Evolutionary conservation across 1,140 invertebrate species (phyloP).

Genomic region (Drosophila sturtevanti): DNA sequence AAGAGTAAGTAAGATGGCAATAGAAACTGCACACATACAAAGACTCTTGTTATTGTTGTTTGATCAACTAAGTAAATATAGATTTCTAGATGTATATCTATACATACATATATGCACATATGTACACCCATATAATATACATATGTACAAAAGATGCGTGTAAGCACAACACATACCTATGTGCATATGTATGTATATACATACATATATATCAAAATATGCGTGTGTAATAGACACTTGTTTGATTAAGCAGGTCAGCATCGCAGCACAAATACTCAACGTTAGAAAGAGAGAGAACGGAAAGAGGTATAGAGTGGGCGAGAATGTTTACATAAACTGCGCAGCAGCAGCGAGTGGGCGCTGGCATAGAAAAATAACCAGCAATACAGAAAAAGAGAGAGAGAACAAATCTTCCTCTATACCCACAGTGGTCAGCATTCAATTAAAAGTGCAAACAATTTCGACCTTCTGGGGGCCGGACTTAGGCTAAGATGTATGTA

Average conservation of each 20-base stretch:
- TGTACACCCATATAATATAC: no score
- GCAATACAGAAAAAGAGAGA: conserved; percentile 1
- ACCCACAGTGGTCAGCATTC: conserved; percentile 43
- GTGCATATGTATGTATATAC: no score
- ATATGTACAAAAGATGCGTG: no score
- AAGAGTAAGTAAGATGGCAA: conserved; percentile 36
- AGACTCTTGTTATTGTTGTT: conserved; percentile 47
- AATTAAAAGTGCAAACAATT: conserved; percentile 1
- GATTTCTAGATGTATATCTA: neutral
- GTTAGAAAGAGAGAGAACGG: conserved; percentile 12
- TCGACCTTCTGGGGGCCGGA: neutral
- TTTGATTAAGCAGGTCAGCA: conserved; percentile 67
- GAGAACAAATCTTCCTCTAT: neutral
- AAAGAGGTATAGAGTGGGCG: conserved; percentile 31
- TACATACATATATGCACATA: neutral
- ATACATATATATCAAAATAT: conserved; percentile 28
- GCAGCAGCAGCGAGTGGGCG: conserved; percentile 54
- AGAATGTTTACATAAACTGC: conserved; percentile 59
- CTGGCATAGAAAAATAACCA: conserved; percentile 37
- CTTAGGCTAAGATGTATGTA: neutral
- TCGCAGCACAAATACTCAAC: neutral
- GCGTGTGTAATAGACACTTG: conserved; percentile 66
- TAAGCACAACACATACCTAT: neutral
- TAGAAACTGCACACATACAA: neutral
- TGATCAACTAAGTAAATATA: conserved; percentile 41